Evolutionary conservation across 2,113 vertebrate genomes (phyloP).

Genomic region (Rhagologus leucostigma): DNA sequence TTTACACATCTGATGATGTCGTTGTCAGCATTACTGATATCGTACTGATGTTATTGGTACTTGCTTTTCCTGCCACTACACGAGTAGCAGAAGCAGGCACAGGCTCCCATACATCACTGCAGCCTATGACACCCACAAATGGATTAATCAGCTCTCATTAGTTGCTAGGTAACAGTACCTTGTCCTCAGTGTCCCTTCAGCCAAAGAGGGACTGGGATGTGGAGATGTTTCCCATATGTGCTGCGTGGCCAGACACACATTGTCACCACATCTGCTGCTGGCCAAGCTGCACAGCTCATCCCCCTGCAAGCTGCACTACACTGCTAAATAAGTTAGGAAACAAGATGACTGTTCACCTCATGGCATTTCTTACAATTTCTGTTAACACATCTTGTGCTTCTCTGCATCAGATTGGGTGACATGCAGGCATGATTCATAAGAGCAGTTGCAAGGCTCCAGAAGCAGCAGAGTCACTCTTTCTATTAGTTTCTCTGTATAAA

Average conservation of each 20-base stretch:
- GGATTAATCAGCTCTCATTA: conserved; percentile 64
- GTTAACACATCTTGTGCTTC: not conserved
- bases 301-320: not conserved
- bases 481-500: not conserved
- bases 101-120: conserved; percentile 5
- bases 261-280: not conserved
- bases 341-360: not conserved
- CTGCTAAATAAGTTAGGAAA: not conserved
- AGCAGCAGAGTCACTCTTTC: not conserved
- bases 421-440: not conserved
- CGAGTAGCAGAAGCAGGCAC: not conserved
- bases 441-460: not conserved
- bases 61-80: conserved; percentile 30
- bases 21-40: not conserved
- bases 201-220: not conserved
- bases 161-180: conserved; percentile 62
- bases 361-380: not conserved
- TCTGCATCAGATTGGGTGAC: not conserved
- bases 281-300: not conserved
- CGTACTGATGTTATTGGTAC: not conserved
- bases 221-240: not conserved
- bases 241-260: not conserved
- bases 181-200: conserved; percentile 45
- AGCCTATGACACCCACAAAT: conserved; percentile 24
- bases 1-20: conserved; percentile 6